Base-by-base conservation (phyloP, 2,113 vertebrate genomes). In the Paratilapia polleni region DNA sequence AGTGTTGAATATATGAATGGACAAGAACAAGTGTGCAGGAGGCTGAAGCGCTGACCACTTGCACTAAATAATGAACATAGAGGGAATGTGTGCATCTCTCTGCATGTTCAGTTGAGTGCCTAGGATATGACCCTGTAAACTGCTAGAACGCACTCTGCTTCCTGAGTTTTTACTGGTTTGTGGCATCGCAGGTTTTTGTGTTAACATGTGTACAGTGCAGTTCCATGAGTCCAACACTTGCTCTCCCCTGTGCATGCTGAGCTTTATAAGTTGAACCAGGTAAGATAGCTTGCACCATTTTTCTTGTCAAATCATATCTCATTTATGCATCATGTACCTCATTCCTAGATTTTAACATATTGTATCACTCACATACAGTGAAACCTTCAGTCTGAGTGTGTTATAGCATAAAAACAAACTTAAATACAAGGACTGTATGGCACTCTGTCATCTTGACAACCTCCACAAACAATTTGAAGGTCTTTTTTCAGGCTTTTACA, bases 1-100 rank as follows among this genome's bases (percentile, higher is more conserved):
- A 93, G 89, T 31, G 78, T 81, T 86, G 92, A 93, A 94, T 93
- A 93, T 93, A 92, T 95, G 91, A 95, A 95, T 89, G 89, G 88
- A 70, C 80, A 70, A 64, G 80, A 88, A 89, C 83, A 86, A 91
- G 74, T 54, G 73, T 70, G 74, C 49, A 52, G 85, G 38, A 76
- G 58, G 84, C 56, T 78, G 68, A 64, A 58, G 49, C 11, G 14
- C 59, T 77, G 83, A 75, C 80, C 70, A 54, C 64, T 87, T 15
- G 36, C 77, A 82, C 76, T 91, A 81, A 89, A 89, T 88, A 89
- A 87, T 90, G 80, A 85, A 89, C 58, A 74, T 0, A 43, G 26
- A 54, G 36, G 43, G 28, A 70, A 78, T n/a, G 82, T 60, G 78
- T 31, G 60, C 64, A 24, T 77, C 60, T 81, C 28, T 82, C 15